Base-by-base conservation (phyloP, 1,140 invertebrate species). In the Drosophila littoralis region DNA sequence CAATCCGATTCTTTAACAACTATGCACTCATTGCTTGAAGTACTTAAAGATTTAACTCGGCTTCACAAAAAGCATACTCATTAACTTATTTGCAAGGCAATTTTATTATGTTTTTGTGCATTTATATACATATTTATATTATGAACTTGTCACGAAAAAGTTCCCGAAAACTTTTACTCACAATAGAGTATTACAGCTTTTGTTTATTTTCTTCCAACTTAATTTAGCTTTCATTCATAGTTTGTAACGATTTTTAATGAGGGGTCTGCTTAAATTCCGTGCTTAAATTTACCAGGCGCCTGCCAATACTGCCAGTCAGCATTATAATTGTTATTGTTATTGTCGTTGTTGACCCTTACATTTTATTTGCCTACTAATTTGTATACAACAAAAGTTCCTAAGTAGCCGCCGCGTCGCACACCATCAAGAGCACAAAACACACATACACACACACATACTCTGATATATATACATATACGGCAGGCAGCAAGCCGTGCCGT, bases 331-430 rank as follows among this genome's bases (percentile, higher is more conserved):
- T 50, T 54, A 17, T 50, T 50, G 12, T 55, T 22, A 45, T 32
- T 40, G 63, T 28, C 52, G 45, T 35, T 66, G 68, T 81, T 85
- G 77, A 85, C 81, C 77, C 81, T 74, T 58, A 63, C 59, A 77
- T 77, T 66, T 84, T 84, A 83, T 83, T 83, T 83, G 77, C 77
- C 73, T 65, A 68, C 81, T 83, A 83, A 84, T 83, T 83, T 83
- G 81, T 80, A 69, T 84, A 79, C 70, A 77, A 66, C 66, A 76
- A 73, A 83, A 77, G 55, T 75, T 79, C 67, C 45, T 48, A 76
- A 73, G 43, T 51, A 71, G 60, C 60, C 64, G 70, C 12, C 28
- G 43, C 40, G 15, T 43, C 32, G 46, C 55, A 13, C 48, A 48
- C 22, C 36, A 73, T 59, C 63, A 59, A 66, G 64, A 66, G 17